Evolutionary conservation across 1,140 invertebrate genomes (phyloP), one percentile per base, ranked within the genome.

Genomic region (Dendrolimus punctatus): DNA sequence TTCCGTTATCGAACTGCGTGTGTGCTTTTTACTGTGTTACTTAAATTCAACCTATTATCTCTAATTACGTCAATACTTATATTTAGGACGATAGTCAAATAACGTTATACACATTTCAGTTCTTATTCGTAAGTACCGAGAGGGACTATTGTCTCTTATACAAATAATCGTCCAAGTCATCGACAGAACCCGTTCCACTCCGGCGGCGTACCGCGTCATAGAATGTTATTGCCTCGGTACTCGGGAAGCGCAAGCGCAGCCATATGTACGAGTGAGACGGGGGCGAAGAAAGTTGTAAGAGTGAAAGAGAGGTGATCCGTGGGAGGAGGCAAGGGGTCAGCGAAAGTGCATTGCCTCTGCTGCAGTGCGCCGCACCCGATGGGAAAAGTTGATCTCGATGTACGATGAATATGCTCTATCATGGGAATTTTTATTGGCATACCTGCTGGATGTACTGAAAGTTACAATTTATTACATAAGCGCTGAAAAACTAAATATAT

Each of bases 261-360:
- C 60, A 64, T 57, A 39, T 45, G 73, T 66, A 71, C 64, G 66
- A 78, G 51, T 45, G 73, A 71, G 79, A 77, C 41, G 61, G 48
- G 48, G 47, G 60, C 53, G 64, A 68, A 68, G 71, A 81, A 80
- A 76, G 66, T 64, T 44, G 45, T 41, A 44, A 44, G 80, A 66
- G 76, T 46, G 70, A 85, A 46, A 53, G 79, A 75, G 80, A 84
- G 51, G 58, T 46, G 47, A 50, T 51, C 57, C 67, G 71, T 80
- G 72, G 72, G 73, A 81, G 78, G 74, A 81, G 76, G 72, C 73
- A 74, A 71, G 77, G 77, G 82, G 80, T 85, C 82, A 85, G 80
- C 72, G 82, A 85, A 85, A 85, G 82, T 85, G 77, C 82, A 83
- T 85, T 85, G 80, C 82, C 82, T 73, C 76, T 73, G 76, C 72